Evolutionary conservation across 1,140 invertebrate genomes (phyloP).

Genomic region (Penaeus chinensis): DNA sequence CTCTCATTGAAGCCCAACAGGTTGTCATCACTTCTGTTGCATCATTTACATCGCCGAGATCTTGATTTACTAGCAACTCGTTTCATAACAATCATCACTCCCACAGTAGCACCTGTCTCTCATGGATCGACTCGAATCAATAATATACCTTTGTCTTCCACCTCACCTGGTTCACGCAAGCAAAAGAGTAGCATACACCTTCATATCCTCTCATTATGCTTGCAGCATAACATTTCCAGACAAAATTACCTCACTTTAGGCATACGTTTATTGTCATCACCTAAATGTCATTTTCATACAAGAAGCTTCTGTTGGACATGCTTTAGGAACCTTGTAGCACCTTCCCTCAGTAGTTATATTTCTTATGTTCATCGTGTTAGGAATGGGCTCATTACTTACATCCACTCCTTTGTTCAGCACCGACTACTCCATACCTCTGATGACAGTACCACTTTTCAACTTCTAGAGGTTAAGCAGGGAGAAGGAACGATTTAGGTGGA

Average conservation of each 20-base stretch:
- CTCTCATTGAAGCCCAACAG: too few relatives aligned
- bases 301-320: neutral
- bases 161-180: neutral
- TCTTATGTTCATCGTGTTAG: constrained; percentile 3
- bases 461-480: too few relatives aligned
- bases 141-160: too few relatives aligned
- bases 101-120: neutral
- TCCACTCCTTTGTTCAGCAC: neutral
- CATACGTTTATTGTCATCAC: constrained; percentile 3
- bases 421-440: neutral
- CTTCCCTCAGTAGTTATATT: neutral
- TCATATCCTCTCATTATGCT: constrained; percentile 4
- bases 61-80: neutral
- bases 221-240: neutral
- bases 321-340: neutral
- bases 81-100: neutral
- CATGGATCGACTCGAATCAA: neutral
- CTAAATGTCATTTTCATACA: constrained; percentile 1
- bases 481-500: too few relatives aligned
- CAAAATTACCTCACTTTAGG: constrained; percentile 5
- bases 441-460: neutral
- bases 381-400: constrained; percentile 27
- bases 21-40: neutral
- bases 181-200: neutral
- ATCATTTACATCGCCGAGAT: neutral